A percentile compares a stretch with the other conserved stretches of the same genome.
Conservation (phyloP, 2,888 invertebrate genomes). For the Falcaria lacertinaria region DNA sequence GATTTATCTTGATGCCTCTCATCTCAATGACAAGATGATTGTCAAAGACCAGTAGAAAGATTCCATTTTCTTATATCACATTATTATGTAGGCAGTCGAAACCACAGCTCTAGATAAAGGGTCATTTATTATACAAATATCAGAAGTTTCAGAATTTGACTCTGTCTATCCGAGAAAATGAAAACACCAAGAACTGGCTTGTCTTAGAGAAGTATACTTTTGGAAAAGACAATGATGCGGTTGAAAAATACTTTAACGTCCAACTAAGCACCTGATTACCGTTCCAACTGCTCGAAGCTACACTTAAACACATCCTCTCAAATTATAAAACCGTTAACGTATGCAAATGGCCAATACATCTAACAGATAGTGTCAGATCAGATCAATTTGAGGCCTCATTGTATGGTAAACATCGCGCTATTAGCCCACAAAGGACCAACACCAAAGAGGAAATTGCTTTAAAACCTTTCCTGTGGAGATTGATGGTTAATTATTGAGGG, state of each 20-base stretch:
- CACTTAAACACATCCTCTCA: constrained; percentile 8
- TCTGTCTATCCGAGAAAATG: too few species aligned
- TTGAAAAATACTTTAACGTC: neutral
- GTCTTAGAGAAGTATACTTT: rapidly evolving
- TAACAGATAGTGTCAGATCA: constrained; percentile 20
- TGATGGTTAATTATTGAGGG: constrained; percentile 25
- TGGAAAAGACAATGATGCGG: too few species aligned
- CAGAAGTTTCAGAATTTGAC: too few species aligned
- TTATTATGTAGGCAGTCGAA: too few species aligned
- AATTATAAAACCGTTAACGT: constrained; percentile 26
- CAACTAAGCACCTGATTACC: neutral
- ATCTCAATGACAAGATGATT: too few species aligned
- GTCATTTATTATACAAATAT: too few species aligned
- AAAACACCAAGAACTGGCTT: too few species aligned
- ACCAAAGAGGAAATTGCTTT: constrained; percentile 42
- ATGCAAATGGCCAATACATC: constrained; percentile 36
- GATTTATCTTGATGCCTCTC: too few species aligned
- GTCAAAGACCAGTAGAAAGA: too few species aligned
- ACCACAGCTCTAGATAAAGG: too few species aligned
- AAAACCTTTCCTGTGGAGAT: constrained; percentile 26
- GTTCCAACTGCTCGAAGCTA: neutral
- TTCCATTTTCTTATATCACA: too few species aligned
- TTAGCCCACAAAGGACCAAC: constrained; percentile 36
- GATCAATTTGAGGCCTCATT: constrained; percentile 41
- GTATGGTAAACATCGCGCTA: constrained; percentile 44